Evolutionary conservation across 2,888 invertebrate species (phyloP).

Genomic region (Gymnocheta viridis): DNA sequence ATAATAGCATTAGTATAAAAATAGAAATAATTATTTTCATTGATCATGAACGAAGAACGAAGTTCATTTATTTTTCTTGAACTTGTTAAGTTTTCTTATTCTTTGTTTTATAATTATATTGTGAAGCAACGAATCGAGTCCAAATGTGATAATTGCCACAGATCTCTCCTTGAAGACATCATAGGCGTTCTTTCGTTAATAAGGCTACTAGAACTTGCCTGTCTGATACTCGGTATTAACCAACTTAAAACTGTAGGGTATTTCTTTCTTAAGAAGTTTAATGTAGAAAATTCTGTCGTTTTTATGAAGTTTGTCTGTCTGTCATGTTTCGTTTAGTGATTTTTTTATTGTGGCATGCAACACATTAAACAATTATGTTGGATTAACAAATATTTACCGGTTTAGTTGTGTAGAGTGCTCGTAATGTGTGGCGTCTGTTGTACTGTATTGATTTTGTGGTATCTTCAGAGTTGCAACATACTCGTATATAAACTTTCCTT

Average conservation of each 20-base stretch:
- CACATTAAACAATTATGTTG: constrained; percentile 28
- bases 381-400: constrained; percentile 9
- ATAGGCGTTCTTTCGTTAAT: too few relatives aligned
- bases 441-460: constrained; percentile 48
- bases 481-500: constrained; percentile 63
- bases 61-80: too few relatives aligned
- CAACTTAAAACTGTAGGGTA: constrained; percentile 1
- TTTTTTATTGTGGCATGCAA: constrained; percentile 11
- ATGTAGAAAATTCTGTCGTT: neutral
- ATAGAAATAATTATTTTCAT: too few relatives aligned
- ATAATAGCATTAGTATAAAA: too few relatives aligned
- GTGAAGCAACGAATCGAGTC: too few relatives aligned
- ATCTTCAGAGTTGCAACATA: neutral
- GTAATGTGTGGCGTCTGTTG: constrained; percentile 39
- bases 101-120: too few relatives aligned
- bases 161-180: too few relatives aligned
- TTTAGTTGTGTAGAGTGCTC: constrained; percentile 4
- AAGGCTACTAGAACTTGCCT: too few relatives aligned
- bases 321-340: constrained; percentile 11
- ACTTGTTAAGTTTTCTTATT: too few relatives aligned
- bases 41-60: too few relatives aligned
- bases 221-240: neutral
- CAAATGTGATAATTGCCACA: too few relatives aligned
- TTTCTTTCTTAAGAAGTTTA: neutral
- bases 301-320: constrained; percentile 16